Base-by-base conservation (phyloP, 2,888 invertebrate species). In the Phlogophora meticulosa region DNA sequence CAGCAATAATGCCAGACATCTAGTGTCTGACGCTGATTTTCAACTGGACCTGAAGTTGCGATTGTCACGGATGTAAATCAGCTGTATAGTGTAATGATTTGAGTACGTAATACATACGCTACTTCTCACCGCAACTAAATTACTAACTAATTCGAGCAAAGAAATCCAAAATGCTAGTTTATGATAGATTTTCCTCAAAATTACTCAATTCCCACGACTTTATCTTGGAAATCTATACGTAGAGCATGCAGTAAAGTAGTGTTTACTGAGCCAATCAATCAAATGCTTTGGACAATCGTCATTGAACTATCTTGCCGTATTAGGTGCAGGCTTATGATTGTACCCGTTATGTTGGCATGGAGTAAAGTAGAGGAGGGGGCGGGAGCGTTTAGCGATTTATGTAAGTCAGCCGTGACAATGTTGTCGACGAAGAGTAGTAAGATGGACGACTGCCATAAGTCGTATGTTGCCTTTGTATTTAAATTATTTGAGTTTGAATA, bases 221-320 rank as follows among this genome's bases (percentile, higher is more conserved):
- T 73, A 76, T 61, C 69, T 45, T 40, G 38, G 55, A 56, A 40
- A 61, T 55, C 69, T 58, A 48, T 34, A 43, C 43, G 46, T 43
- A 24, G 36, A 43, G 64, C 74, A 53, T 74, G 40, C 43, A 52
- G 58, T 79, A 73, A 55, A 56, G 45, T 75, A 64, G 66, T 69
- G 71, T 76, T 63, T 62, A 55, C 62, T 13, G 32, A 36, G 55
- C 62, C 81, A 74, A 85, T 87, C 85, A 82, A 84, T 86, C 85
- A 82, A 74, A 74, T 59, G 62, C 57, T 53, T 66, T 48, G 76
- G 86, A 78, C 85, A 83, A 80, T 83, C 82, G 87, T 76, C 87
- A 88, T 88, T 88, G 87, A 86, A 79, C 80, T 79, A 79, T 76
- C 79, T 73, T 15, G 68, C 87, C 84, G 63, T 89, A 87, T 87